phyloP scores from a whole-genome alignment of 2,888 invertebrate species.

The Drosophila subquinaria region DNA sequence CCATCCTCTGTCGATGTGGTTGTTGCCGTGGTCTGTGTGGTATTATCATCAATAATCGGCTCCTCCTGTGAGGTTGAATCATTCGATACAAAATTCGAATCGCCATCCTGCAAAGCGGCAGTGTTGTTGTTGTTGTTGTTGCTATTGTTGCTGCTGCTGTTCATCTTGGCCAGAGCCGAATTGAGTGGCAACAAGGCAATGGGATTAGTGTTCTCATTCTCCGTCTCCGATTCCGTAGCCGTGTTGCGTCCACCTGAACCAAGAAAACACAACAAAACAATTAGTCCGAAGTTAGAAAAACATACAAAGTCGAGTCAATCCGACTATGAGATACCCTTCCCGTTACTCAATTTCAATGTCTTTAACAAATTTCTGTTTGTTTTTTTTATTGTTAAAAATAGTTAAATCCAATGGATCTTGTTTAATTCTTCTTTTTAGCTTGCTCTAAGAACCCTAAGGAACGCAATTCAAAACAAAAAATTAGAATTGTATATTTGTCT shows the following conservation, averaged over 20 bases:
- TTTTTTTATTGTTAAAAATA: too few species aligned
- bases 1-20: conserved; percentile 84
- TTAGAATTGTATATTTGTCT: too few species aligned
- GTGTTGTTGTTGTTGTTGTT: conserved; percentile 48
- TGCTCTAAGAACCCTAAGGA: too few species aligned
- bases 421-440: too few species aligned
- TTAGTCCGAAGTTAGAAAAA: background rate
- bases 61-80: conserved; percentile 85
- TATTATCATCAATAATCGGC: conserved; percentile 84
- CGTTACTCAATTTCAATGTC: background rate
- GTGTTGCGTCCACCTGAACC: conserved; percentile 70
- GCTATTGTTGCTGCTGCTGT: conserved; percentile 40
- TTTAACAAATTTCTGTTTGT: too few species aligned
- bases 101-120: conserved; percentile 75
- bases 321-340: background rate
- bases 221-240: conserved; percentile 79
- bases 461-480: too few species aligned
- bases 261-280: conserved; percentile 5
- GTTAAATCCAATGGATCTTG: too few species aligned
- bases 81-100: conserved; percentile 84
- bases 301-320: background rate
- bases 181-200: conserved; percentile 59
- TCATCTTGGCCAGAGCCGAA: conserved; percentile 48
- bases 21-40: conserved; percentile 87
- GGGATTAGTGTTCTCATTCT: conserved; percentile 81